Evolutionary conservation across 2,888 invertebrate genomes (phyloP), one percentile per base, ranked within the genome.

Genomic region (Rhogogaster chlorosoma): DNA sequence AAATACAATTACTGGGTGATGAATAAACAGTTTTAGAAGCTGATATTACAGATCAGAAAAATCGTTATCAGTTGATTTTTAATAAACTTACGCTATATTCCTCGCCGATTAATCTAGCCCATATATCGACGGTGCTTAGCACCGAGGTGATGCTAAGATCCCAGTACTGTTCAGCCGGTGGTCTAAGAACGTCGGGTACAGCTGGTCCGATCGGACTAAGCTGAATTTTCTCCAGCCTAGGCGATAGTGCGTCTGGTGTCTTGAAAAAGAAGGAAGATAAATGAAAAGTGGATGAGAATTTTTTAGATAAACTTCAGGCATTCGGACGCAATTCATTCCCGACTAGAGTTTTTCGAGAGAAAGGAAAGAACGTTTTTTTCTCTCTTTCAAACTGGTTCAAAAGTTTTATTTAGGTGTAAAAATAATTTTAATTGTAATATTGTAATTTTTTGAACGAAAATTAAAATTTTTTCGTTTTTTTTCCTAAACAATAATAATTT

Each of bases 71-170:
- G n/a, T n/a, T n/a, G n/a, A n/a, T n/a, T n/a, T n/a, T 36, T 10
- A 49, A 12, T 10, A 7, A 32, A 93, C 95, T 94, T 90, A 95
- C 96, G 89, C 95, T 96, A 89, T 96, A 96, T 29, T 95, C 93
- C 15, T 95, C 94, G 73, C 96, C 96, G 86, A 96, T 95, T 9
- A 97, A 94, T 84, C 96, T 94, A 1, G 95, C 94, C 96, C 96
- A 96, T 83, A 97, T 94, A 88, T 96, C 96, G 1, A 95, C 94
- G 0, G 96, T 95, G 0, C 95, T 95, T 80, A 94, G 94, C 7
- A 96, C 95, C 57, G 95, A 94, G 0, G 96, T 96, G 15, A 96
- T 94, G 88, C 94, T 95, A 7, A 96, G 95, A 89, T 95, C 95
- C 96, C 95, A 96, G 87, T 92, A 94, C 84, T 94, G 93, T 0